A percentile compares a stretch with the other conserved stretches of the same genome.
Evolutionary conservation across 2,888 invertebrate species (phyloP).

Genomic region (Macrostomum cliftonense): DNA sequence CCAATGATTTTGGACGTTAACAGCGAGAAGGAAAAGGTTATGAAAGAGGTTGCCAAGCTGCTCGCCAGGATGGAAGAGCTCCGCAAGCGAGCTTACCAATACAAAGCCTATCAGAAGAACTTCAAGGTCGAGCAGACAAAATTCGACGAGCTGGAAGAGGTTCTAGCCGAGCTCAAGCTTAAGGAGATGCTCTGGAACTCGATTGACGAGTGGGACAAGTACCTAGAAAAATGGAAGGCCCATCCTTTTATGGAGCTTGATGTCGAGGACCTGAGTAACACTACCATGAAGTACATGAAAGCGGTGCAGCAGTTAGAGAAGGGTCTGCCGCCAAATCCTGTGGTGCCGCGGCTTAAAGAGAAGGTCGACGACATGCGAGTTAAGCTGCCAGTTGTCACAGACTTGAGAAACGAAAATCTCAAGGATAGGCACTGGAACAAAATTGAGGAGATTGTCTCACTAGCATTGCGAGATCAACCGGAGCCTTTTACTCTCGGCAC

Average conservation of each 20-base stretch:
- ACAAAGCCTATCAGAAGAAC: slow-evolving; percentile 60
- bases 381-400: slow-evolving; percentile 53
- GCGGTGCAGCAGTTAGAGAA: slow-evolving; percentile 61
- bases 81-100: slow-evolving; percentile 52
- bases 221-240: slow-evolving; percentile 50
- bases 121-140: slow-evolving; percentile 67
- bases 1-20: slow-evolving; percentile 53
- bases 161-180: slow-evolving; percentile 57
- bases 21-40: slow-evolving; percentile 51
- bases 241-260: slow-evolving; percentile 43
- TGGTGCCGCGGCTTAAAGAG: slow-evolving; percentile 55
- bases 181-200: slow-evolving; percentile 62
- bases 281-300: slow-evolving; percentile 50
- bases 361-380: slow-evolving; percentile 60
- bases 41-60: slow-evolving; percentile 48
- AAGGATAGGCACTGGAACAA: slow-evolving; percentile 64
- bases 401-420: slow-evolving; percentile 58
- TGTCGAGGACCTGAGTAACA: slow-evolving; percentile 52
- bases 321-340: slow-evolving; percentile 58
- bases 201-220: slow-evolving; percentile 53
- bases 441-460: slow-evolving; percentile 53
- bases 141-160: slow-evolving; percentile 60
- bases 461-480: slow-evolving; percentile 51
- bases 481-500: slow-evolving; percentile 48
- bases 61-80: slow-evolving; percentile 48